A percentile compares a stretch with the other conserved stretches of the same genome.
Conservation (phyloP, 2,113 vertebrate species). For the Muntiacus muntjak region DNA sequence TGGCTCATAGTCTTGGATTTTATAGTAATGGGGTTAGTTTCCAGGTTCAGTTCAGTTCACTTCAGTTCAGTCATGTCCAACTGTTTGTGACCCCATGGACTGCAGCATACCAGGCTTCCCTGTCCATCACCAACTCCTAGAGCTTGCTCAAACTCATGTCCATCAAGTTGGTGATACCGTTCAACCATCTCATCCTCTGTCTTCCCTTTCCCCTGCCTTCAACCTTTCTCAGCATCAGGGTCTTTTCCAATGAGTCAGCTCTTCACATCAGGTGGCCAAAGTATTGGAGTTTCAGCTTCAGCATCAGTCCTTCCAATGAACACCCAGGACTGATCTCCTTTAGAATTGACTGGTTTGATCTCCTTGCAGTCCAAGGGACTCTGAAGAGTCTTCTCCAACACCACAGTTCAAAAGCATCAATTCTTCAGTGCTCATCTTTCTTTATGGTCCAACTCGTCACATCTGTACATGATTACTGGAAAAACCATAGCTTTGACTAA, state of each 20-base stretch:
- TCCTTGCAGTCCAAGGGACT: neutral
- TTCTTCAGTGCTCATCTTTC: neutral
- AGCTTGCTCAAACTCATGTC: neutral
- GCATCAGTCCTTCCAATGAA: neutral
- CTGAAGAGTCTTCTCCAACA: neutral
- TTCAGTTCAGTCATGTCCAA: neutral
- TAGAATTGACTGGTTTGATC: neutral
- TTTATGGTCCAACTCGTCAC: neutral
- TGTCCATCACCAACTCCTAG: neutral
- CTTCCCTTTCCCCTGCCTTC: neutral
- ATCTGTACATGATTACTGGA: neutral
- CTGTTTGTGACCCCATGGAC: neutral
- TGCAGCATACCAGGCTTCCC: neutral
- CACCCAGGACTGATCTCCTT: neutral
- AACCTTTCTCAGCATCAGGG: neutral
- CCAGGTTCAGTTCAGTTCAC: neutral
- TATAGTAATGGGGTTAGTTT: neutral
- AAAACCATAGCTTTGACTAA: neutral
- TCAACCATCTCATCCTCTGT: neutral
- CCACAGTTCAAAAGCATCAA: neutral
- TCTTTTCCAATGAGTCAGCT: neutral
- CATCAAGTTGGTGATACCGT: accelerated
- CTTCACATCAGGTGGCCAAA: neutral
- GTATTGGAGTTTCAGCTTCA: neutral
- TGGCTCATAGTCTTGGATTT: neutral